A percentile compares a stretch with the other conserved stretches of the same genome.
Evolutionary conservation across 2,888 invertebrate genomes (phyloP).

Genomic region (Ceraclea dissimilis): DNA sequence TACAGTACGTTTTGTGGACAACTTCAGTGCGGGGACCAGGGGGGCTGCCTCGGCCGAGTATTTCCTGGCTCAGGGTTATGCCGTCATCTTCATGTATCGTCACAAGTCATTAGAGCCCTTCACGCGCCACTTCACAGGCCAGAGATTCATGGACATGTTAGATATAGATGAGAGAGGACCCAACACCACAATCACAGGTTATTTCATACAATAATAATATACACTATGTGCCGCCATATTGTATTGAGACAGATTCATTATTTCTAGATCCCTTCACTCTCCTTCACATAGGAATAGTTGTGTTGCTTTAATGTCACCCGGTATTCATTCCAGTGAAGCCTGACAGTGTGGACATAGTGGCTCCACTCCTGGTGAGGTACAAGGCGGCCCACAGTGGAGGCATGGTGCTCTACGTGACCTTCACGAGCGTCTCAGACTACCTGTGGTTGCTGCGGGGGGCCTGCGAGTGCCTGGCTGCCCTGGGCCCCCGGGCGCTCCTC

Average conservation of each 20-base stretch:
- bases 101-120: constrained; percentile 87
- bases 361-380: constrained; percentile 66
- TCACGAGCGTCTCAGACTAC: constrained; percentile 86
- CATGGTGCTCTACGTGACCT: constrained; percentile 66
- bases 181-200: constrained; percentile 59
- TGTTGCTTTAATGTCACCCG: no score
- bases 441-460: constrained; percentile 82
- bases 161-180: constrained; percentile 56
- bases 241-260: no score
- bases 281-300: neutral
- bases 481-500: constrained; percentile 66
- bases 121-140: constrained; percentile 75
- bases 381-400: constrained; percentile 70
- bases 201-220: no score
- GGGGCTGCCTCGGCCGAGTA: constrained; percentile 95
- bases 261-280: no score
- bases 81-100: constrained; percentile 90
- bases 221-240: no score
- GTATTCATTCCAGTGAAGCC: constrained; percentile 53
- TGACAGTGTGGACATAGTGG: constrained; percentile 63
- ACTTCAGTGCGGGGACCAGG: constrained; percentile 95
- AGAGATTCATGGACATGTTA: constrained; percentile 73
- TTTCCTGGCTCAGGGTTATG: constrained; percentile 80
- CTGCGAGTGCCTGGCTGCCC: constrained; percentile 64
- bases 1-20: constrained; percentile 96